Percentiles rank a stretch among this genome's conserved stretches.
These are phyloP conservation scores for Phylloscopus collybita DNA, from an alignment of 2,797 vertebrate genomes.

Conservation along the genomic window DNA sequence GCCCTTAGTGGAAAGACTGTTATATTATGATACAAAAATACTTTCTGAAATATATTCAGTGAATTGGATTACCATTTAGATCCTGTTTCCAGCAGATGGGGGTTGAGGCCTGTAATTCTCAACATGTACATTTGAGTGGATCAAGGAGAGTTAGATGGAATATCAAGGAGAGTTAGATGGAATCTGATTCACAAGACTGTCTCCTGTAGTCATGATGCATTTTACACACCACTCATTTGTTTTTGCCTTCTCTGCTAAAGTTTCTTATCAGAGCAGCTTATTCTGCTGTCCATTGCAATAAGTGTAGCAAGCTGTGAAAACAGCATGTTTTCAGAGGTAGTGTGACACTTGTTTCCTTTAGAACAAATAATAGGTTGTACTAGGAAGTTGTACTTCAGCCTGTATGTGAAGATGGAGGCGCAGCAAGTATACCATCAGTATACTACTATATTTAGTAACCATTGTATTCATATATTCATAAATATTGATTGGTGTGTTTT, in stretches of 20 bases:
- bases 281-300: neutral
- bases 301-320: conserved; percentile 30
- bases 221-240: neutral
- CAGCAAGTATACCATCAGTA: neutral
- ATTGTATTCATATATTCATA: neutral
- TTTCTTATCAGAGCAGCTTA: neutral
- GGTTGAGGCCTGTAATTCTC: neutral
- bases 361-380: neutral
- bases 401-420: neutral
- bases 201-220: neutral
- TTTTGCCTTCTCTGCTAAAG: neutral
- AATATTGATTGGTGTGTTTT: neutral
- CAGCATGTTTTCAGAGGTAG: neutral
- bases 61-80: neutral
- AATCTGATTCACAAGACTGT: neutral
- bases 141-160: neutral
- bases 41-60: neutral
- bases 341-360: neutral
- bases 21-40: neutral
- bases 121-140: neutral
- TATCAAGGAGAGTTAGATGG: neutral
- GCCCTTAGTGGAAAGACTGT: neutral
- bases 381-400: neutral
- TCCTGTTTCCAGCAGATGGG: neutral
- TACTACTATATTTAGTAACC: neutral